phyloP scores from a whole-genome alignment of 2,797 vertebrate genomes.

The Chrysocyon brachyurus region DNA sequence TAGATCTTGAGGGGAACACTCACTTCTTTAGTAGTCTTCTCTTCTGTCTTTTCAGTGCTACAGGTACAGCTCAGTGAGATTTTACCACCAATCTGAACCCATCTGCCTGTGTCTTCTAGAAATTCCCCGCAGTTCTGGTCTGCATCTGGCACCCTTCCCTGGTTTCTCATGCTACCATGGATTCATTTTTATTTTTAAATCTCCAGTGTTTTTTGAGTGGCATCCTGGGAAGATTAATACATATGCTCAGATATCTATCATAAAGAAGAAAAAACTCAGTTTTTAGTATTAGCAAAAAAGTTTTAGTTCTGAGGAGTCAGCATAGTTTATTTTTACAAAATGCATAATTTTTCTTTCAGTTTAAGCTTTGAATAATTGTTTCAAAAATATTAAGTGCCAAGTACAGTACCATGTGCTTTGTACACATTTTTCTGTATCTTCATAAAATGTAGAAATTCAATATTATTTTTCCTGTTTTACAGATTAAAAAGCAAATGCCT shows the following conservation, averaged over 20 bases:
- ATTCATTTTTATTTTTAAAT: constrained; percentile 75
- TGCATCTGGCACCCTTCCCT: constrained; percentile 5
- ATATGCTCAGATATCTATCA: constrained; percentile 50
- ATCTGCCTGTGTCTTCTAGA: constrained; percentile 53
- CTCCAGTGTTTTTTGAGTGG: constrained; percentile 59
- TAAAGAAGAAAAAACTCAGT: neutral
- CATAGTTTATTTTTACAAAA: neutral
- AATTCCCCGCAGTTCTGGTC: constrained; percentile 19
- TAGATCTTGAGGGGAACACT: neutral
- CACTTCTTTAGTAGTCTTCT: neutral
- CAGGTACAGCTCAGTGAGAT: neutral
- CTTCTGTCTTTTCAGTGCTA: neutral
- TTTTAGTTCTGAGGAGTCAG: neutral
- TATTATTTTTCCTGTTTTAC: constrained; percentile 29
- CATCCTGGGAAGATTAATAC: constrained; percentile 27
- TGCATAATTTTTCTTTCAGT: neutral
- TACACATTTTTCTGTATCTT: neutral
- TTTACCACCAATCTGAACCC: neutral
- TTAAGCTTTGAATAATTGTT: constrained; percentile 6
- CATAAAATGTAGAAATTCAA: constrained; percentile 3
- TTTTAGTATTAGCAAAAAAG: constrained; percentile 12
- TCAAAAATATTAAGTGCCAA: constrained; percentile 39
- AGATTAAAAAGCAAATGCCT: constrained; percentile 8
- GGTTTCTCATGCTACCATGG: constrained; percentile 54
- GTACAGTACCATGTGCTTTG: neutral